Conservation (phyloP, 1,140 invertebrate genomes). For the Parapsyche elsis region DNA sequence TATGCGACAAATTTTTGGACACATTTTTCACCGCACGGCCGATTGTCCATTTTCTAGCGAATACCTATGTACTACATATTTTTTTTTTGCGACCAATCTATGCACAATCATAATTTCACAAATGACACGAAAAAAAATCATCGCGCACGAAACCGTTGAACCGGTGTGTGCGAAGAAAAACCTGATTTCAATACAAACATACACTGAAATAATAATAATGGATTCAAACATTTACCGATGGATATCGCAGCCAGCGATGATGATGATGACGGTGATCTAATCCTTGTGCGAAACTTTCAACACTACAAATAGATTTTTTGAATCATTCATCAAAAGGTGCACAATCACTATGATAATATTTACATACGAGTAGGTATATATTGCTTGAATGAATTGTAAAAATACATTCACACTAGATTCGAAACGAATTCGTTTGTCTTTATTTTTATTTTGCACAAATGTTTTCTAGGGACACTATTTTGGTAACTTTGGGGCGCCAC, state of each 20-base stretch:
- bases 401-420: background rate
- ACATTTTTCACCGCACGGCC: background rate
- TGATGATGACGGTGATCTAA: background rate
- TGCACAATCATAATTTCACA: background rate
- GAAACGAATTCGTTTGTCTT: background rate
- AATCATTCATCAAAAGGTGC: background rate
- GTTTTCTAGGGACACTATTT: background rate
- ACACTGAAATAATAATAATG: background rate
- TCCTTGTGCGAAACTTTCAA: background rate
- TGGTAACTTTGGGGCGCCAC: background rate
- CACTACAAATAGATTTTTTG: background rate
- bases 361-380: background rate
- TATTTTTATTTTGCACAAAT: background rate
- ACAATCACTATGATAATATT: background rate
- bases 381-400: background rate
- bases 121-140: background rate
- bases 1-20: constrained; percentile 11
- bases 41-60: background rate
- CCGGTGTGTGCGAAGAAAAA: background rate
- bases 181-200: background rate
- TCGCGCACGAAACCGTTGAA: too few relatives aligned
- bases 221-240: background rate
- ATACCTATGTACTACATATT: background rate
- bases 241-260: background rate
- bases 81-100: background rate